phyloP scores from a whole-genome alignment of 2,113 vertebrate species.

The Pluvianellus socialis region DNA sequence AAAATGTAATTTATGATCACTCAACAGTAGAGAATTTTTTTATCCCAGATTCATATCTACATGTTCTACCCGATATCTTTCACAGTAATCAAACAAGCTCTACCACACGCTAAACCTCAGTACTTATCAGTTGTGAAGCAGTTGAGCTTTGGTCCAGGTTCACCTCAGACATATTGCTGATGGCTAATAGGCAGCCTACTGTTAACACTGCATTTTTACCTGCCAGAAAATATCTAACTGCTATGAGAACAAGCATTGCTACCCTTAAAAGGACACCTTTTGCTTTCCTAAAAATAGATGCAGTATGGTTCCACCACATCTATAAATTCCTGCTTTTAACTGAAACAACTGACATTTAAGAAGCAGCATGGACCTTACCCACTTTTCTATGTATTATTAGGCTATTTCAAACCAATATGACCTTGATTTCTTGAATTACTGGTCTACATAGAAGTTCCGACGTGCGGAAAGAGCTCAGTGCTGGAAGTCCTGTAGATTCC shows the following conservation, averaged over 20 bases:
- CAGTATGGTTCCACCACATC: not conserved
- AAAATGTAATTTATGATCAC: not conserved
- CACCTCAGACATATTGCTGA: not conserved
- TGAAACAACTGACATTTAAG: not conserved
- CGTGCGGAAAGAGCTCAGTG: not conserved
- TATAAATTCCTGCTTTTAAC: not conserved
- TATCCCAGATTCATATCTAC: not conserved
- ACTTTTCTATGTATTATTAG: not conserved
- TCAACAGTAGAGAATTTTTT: not conserved
- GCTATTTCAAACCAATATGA: not conserved
- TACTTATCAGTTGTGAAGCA: not conserved
- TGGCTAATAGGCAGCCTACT: not conserved
- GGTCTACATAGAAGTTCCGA: not conserved
- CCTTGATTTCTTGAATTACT: not conserved
- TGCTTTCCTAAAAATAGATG: conserved; percentile 11
- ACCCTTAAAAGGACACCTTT: conserved; percentile 5
- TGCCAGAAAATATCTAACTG: not conserved
- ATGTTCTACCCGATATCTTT: not conserved
- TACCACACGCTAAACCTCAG: not conserved
- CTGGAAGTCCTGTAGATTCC: not conserved
- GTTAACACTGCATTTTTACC: not conserved
- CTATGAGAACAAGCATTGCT: not conserved
- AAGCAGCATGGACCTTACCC: not conserved
- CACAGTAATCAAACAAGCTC: not conserved
- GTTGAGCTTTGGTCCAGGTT: not conserved